phyloP scores from a whole-genome alignment of 64 coral and sea anemone species.

The Montipora capricornis region DNA sequence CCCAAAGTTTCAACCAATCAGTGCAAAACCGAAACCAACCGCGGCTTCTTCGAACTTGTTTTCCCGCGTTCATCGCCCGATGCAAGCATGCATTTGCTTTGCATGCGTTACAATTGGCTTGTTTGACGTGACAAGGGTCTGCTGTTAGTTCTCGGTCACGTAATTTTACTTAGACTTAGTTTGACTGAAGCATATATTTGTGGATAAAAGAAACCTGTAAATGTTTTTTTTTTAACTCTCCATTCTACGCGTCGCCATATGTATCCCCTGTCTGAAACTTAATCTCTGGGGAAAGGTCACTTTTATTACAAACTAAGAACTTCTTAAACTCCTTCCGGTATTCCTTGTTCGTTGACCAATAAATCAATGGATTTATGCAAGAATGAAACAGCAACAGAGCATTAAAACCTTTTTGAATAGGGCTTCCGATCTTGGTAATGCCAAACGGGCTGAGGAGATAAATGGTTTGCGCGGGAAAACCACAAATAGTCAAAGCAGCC shows the following conservation, averaged over 20 bases:
- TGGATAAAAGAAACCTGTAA: neutral
- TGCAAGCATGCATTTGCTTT: too few relatives aligned
- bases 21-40: too few relatives aligned
- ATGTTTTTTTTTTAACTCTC: neutral
- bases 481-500: slow-evolving; percentile 11
- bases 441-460: slow-evolving; percentile 24
- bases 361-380: slow-evolving; percentile 49
- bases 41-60: too few relatives aligned
- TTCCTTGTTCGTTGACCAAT: slow-evolving; percentile 38
- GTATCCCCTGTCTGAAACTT: neutral
- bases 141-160: too few relatives aligned
- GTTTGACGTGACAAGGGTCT: too few relatives aligned
- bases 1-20: too few relatives aligned
- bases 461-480: slow-evolving; percentile 35
- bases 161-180: too few relatives aligned
- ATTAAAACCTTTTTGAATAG: slow-evolving; percentile 25
- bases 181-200: neutral
- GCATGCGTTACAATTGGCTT: too few relatives aligned
- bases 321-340: slow-evolving; percentile 35
- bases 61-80: too few relatives aligned
- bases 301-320: neutral
- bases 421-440: slow-evolving; percentile 23
- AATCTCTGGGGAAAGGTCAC: slow-evolving; percentile 1
- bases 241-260: neutral
- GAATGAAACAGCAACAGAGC: slow-evolving; percentile 24